A percentile compares a stretch with the other conserved stretches of the same genome.
These are phyloP conservation scores for Mallateleia sp. DNA, from an alignment of 2,888 invertebrate genomes.

Conservation along the genomic window DNA sequence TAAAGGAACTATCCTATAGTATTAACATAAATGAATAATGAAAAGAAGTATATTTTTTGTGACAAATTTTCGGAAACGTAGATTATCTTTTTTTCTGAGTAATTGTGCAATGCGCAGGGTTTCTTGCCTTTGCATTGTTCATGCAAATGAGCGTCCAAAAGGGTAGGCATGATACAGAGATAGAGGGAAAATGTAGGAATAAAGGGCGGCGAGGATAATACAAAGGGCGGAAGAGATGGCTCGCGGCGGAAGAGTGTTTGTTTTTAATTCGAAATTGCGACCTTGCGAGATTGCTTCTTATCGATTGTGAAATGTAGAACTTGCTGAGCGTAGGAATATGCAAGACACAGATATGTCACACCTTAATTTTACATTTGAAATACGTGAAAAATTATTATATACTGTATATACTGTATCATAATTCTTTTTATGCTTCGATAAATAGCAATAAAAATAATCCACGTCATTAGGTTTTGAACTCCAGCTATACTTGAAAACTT, in stretches of 20 bases:
- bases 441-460: too few species aligned
- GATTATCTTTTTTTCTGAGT: slow-evolving; percentile 66
- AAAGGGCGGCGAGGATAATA: slow-evolving; percentile 76
- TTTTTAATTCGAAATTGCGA: slow-evolving; percentile 79
- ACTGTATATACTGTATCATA: too few species aligned
- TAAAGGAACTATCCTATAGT: too few species aligned
- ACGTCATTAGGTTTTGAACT: too few species aligned
- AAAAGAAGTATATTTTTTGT: slow-evolving; percentile 46
- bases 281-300: slow-evolving; percentile 77
- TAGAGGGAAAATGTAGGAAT: slow-evolving; percentile 70
- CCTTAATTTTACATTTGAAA: slow-evolving; percentile 33
- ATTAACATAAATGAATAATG: not conserved
- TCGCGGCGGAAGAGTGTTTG: slow-evolving; percentile 76
- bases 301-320: slow-evolving; percentile 66
- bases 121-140: slow-evolving; percentile 77
- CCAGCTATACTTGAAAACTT: too few species aligned
- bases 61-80: slow-evolving; percentile 59
- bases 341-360: slow-evolving; percentile 33
- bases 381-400: slow-evolving; percentile 26
- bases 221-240: slow-evolving; percentile 72
- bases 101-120: slow-evolving; percentile 61
- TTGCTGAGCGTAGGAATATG: slow-evolving; percentile 37
- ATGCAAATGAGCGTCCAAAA: slow-evolving; percentile 80
- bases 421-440: too few species aligned
- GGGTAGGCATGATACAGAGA: slow-evolving; percentile 55